Evolutionary conservation across 2,888 invertebrate genomes (phyloP).

Genomic region (Troides aeacus): DNA sequence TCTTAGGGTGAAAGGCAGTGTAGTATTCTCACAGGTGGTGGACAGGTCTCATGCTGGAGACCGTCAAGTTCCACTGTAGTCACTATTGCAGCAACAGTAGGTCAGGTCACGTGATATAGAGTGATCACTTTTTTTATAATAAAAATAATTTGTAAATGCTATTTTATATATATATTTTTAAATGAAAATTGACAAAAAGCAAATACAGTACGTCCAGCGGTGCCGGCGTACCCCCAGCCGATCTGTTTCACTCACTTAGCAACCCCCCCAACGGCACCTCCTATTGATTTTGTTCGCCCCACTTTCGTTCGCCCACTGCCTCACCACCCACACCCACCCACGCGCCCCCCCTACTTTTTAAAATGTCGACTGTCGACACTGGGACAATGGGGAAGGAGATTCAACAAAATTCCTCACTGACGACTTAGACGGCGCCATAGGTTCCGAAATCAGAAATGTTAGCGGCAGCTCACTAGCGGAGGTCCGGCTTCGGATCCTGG

Average conservation of each 20-base stretch:
- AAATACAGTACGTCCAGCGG: slow-evolving; percentile 42
- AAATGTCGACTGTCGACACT: slow-evolving; percentile 48
- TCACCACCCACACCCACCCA: slow-evolving; percentile 33
- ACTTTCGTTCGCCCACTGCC: slow-evolving; percentile 46
- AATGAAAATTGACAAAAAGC: slow-evolving; percentile 18
- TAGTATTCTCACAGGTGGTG: too few species aligned
- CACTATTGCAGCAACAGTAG: too few species aligned
- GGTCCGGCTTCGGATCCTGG: neutral
- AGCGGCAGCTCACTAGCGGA: neutral
- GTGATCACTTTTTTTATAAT: too few species aligned
- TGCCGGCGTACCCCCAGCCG: slow-evolving; percentile 47
- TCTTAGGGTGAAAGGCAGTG: too few species aligned
- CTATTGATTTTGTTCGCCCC: slow-evolving; percentile 69
- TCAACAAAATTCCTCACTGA: slow-evolving; percentile 47
- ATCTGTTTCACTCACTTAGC: slow-evolving; percentile 57
- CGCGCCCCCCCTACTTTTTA: slow-evolving; percentile 43
- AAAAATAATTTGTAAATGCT: too few species aligned
- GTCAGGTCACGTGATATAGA: too few species aligned
- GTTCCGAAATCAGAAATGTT: slow-evolving; percentile 13
- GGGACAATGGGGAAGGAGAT: slow-evolving; percentile 55
- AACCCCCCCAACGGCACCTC: slow-evolving; percentile 42
- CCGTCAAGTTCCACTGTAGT: too few species aligned
- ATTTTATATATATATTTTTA: too few species aligned
- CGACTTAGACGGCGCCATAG: slow-evolving; percentile 19
- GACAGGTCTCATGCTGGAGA: too few species aligned